These are phyloP conservation scores for Philereme vetulata DNA, from an alignment of 2,888 invertebrate genomes.

Conservation along the genomic window DNA sequence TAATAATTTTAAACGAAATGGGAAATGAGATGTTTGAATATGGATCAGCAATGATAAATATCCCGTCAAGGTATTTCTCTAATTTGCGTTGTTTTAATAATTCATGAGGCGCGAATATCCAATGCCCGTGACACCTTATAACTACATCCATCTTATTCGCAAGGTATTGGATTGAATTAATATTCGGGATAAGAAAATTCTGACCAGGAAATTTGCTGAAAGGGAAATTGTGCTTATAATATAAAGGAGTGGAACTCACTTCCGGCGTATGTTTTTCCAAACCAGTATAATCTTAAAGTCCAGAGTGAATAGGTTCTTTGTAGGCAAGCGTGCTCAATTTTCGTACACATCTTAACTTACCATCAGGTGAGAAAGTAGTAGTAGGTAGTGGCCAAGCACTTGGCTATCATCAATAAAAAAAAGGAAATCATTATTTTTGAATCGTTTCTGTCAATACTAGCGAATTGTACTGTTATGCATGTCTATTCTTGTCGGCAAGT, in stretches of 20 bases:
- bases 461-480: too few relatives aligned
- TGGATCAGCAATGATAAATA: conserved; percentile 17
- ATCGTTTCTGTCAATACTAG: not conserved
- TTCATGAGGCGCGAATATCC: conserved; percentile 24
- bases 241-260: too few relatives aligned
- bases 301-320: too few relatives aligned
- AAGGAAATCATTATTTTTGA: conserved; percentile 6
- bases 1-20: conserved; percentile 11
- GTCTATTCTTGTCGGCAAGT: too few relatives aligned
- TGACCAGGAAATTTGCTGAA: not conserved
- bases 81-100: conserved; percentile 27
- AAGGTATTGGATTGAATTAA: conserved; percentile 17
- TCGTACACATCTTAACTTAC: too few relatives aligned
- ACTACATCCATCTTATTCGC: conserved; percentile 23
- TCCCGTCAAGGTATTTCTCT: conserved; percentile 9
- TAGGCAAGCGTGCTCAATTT: too few relatives aligned
- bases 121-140: conserved; percentile 20
- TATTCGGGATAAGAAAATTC: conserved; percentile 4
- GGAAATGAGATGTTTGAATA: conserved; percentile 17
- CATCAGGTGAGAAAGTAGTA: too few relatives aligned
- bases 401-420: too few relatives aligned
- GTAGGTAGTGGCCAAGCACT: too few relatives aligned
- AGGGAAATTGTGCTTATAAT: too few relatives aligned
- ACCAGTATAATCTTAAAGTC: too few relatives aligned
- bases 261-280: too few relatives aligned